Conservation (phyloP, 2,888 invertebrate species). For the Augochlorella aurata region DNA sequence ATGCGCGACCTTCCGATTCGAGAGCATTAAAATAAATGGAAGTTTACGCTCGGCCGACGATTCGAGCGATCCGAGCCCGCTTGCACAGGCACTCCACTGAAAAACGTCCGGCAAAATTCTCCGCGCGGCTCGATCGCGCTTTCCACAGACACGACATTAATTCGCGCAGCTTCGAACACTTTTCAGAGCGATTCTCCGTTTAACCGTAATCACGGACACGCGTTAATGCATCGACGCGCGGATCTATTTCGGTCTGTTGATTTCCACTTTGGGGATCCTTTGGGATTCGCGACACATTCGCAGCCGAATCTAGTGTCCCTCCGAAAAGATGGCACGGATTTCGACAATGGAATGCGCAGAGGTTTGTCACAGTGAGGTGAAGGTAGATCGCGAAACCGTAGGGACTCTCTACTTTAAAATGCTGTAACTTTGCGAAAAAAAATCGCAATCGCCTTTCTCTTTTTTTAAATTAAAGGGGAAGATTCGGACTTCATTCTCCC, state of each 20-base stretch:
- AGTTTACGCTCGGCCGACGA: slow-evolving; percentile 15
- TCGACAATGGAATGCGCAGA: no score
- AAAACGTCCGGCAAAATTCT: not conserved
- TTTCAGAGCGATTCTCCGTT: not conserved
- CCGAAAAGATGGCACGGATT: no score
- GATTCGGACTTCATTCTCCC: no score
- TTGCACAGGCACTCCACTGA: not conserved
- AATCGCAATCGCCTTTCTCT: no score
- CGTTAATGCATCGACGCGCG: not conserved
- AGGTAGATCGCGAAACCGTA: no score
- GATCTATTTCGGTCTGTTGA: not conserved
- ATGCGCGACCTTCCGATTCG: slow-evolving; percentile 32
- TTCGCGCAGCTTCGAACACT: not conserved
- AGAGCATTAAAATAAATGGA: slow-evolving; percentile 18
- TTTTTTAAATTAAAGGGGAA: no score
- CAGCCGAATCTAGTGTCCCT: no score
- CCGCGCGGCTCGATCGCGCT: not conserved
- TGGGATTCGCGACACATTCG: not conserved
- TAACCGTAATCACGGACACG: not conserved
- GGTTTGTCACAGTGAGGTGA: no score
- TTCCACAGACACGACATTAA: not conserved
- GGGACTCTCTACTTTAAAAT: no score
- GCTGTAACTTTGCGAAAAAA: no score
- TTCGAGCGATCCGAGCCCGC: not conserved
- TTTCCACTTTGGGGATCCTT: not conserved